Evolutionary conservation across 2,797 vertebrate species (phyloP).

Genomic region (Enteromius afrohamiltoni): DNA sequence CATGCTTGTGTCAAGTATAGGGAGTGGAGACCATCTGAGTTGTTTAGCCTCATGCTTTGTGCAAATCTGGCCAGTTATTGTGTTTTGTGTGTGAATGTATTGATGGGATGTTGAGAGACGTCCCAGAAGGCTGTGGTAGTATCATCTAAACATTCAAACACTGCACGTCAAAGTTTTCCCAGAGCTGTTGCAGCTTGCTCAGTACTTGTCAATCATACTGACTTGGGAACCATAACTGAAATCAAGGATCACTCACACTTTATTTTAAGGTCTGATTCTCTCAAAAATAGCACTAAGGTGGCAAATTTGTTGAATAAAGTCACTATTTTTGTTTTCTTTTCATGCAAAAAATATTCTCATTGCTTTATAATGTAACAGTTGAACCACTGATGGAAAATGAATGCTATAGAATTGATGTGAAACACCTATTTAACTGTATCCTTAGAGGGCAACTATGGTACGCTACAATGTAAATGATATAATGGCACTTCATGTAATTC

Average conservation of each 20-base stretch:
- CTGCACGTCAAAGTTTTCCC: neutral
- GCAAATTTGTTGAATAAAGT: too few species aligned
- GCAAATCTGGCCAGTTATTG: conserved; percentile 76
- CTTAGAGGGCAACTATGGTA: neutral
- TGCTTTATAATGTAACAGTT: too few species aligned
- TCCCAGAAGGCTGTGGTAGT: conserved; percentile 42
- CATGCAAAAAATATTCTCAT: too few species aligned
- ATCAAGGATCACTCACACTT: neutral
- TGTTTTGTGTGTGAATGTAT: conserved; percentile 49
- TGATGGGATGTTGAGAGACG: conserved; percentile 12
- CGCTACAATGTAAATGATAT: neutral
- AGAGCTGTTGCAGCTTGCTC: neutral
- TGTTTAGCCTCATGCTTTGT: conserved; percentile 77
- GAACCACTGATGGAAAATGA: too few species aligned
- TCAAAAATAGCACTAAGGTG: too few species aligned
- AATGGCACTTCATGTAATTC: neutral
- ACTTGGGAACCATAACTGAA: neutral
- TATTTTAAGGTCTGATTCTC: neutral
- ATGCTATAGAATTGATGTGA: neutral
- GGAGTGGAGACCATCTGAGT: conserved; percentile 89
- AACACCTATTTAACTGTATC: neutral
- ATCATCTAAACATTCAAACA: neutral
- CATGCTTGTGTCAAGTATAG: conserved; percentile 82
- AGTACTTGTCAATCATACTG: neutral
- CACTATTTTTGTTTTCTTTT: too few species aligned